A percentile compares a stretch with the other conserved stretches of the same genome.
Conservation (phyloP, 2,113 vertebrate genomes). For the Hypanus sabinus region DNA sequence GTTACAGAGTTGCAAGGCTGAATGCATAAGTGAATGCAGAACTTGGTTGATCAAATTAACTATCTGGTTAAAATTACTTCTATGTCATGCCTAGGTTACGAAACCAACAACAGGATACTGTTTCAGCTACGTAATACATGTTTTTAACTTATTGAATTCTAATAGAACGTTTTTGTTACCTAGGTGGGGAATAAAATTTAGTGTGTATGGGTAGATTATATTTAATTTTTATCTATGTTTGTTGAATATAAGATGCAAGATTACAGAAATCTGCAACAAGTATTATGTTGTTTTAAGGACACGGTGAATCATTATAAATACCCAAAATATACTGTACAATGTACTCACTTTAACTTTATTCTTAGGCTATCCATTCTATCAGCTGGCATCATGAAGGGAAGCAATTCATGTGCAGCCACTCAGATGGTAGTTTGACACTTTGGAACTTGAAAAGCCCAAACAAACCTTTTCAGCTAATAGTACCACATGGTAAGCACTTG, state of each 20-base stretch:
- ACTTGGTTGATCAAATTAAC: not conserved
- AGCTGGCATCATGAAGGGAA: conserved; percentile 96
- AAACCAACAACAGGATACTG: not conserved
- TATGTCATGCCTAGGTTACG: not conserved
- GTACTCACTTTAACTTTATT: conserved; percentile 5
- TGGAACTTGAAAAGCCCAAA: conserved; percentile 90
- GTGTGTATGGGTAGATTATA: not conserved
- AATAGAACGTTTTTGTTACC: not conserved
- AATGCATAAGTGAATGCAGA: not conserved
- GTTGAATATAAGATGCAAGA: not conserved
- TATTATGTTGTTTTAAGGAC: not conserved
- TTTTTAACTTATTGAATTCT: not conserved
- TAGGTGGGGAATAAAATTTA: not conserved
- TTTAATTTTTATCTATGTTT: not conserved
- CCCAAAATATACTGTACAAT: not conserved
- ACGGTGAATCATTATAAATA: not conserved
- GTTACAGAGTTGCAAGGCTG: not conserved
- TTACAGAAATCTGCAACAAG: not conserved
- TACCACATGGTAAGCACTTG: conserved; percentile 84
- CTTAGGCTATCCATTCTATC: conserved; percentile 90
- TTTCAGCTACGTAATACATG: not conserved
- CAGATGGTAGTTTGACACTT: conserved; percentile 88
- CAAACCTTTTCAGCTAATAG: conserved; percentile 87
- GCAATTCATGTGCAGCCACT: conserved; percentile 98
- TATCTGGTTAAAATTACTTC: not conserved